A percentile compares a stretch with the other conserved stretches of the same genome.
phyloP scores from a whole-genome alignment of 2,797 vertebrate species.

The Sebastes steindachneri region DNA sequence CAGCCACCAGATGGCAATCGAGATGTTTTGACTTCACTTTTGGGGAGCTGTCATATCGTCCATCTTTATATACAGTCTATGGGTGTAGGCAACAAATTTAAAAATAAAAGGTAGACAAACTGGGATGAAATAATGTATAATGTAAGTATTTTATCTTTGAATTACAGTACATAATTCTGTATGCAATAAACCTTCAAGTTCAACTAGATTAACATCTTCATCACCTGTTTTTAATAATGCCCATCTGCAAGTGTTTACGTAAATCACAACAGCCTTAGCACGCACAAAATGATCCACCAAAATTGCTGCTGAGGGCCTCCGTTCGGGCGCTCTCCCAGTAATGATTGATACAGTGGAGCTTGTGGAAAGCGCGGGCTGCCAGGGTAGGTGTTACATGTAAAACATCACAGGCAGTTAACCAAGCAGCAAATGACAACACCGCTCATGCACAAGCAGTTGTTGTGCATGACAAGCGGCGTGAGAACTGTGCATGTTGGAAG shows the following conservation, averaged over 20 bases:
- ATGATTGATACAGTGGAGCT: conserved; percentile 71
- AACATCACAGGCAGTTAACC: conserved; percentile 58
- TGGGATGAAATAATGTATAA: background rate
- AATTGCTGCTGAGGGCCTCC: conserved; percentile 51
- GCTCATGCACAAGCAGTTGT: conserved; percentile 1
- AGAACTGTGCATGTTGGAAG: conserved; percentile 24
- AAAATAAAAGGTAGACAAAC: background rate
- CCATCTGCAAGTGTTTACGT: conserved; percentile 63
- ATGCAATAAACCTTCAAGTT: background rate
- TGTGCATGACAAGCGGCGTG: conserved; percentile 32
- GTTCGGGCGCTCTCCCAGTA: conserved; percentile 40
- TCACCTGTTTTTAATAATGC: conserved; percentile 58
- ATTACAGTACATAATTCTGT: background rate
- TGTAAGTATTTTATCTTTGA: background rate
- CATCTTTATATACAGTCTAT: no score
- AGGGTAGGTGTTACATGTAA: conserved; percentile 65
- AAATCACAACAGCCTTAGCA: conserved; percentile 52
- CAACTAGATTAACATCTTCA: conserved; percentile 38
- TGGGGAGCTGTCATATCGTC: no score
- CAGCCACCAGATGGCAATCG: fast-evolving
- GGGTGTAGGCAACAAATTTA: background rate
- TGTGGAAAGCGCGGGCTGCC: conserved; percentile 62
- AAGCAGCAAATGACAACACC: conserved; percentile 35
- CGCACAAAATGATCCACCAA: conserved; percentile 43
- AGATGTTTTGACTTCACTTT: no score